Evolutionary conservation across 2,888 invertebrate genomes (phyloP).

Genomic region (Trissonchulus latispiculum): DNA sequence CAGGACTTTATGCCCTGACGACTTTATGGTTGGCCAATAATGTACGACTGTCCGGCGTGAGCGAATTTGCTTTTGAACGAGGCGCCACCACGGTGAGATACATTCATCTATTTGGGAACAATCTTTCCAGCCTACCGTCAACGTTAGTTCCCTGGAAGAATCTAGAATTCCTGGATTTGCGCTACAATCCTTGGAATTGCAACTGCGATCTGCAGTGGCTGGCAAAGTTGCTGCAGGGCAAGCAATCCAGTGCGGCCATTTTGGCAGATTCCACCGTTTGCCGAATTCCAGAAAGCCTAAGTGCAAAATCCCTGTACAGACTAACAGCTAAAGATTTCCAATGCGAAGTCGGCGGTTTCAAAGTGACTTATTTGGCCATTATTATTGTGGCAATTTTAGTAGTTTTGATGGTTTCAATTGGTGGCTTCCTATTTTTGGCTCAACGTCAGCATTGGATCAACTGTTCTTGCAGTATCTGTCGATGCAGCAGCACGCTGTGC

Average conservation of each 20-base stretch:
- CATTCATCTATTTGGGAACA: neutral
- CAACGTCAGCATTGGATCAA: neutral
- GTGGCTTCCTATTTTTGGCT: no score
- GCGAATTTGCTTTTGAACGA: neutral
- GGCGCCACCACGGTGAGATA: no score
- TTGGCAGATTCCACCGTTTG: neutral
- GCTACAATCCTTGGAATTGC: neutral
- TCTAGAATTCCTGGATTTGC: neutral
- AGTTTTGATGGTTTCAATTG: neutral
- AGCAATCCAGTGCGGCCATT: neutral
- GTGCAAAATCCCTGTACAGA: neutral
- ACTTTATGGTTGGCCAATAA: neutral
- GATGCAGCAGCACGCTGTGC: no score
- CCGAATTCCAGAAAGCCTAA: neutral
- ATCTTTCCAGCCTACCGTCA: neutral
- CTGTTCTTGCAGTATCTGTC: neutral
- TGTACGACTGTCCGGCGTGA: neutral
- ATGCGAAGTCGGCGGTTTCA: neutral
- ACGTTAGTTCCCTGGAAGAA: neutral
- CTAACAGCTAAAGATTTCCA: neutral
- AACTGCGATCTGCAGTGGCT: neutral
- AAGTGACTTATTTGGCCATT: neutral
- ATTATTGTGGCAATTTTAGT: neutral
- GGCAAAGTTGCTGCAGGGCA: neutral
- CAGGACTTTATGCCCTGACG: neutral